Evolutionary conservation across 2,888 invertebrate species (phyloP).

Genomic region (Lamproptera curius): DNA sequence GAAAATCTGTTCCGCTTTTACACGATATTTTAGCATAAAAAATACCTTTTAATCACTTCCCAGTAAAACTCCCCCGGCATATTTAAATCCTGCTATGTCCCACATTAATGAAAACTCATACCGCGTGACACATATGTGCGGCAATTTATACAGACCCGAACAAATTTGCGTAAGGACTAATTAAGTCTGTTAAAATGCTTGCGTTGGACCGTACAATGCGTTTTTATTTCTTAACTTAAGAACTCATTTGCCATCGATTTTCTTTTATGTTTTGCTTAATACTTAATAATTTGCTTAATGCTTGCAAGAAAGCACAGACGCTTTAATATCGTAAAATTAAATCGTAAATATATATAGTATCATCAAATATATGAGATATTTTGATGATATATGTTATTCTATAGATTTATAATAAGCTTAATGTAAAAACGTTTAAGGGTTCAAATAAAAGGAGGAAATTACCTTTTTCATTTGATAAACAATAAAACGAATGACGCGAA

Average conservation of each 20-base stretch:
- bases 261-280: too few species aligned
- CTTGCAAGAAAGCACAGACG: too few species aligned
- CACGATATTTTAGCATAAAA: slow-evolving; percentile 16
- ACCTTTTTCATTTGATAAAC: slow-evolving; percentile 19
- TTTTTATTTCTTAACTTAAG: slow-evolving; percentile 7
- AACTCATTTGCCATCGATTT: not conserved
- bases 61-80: slow-evolving; percentile 7
- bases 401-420: too few species aligned
- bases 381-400: too few species aligned
- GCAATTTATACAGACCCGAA: slow-evolving; percentile 14
- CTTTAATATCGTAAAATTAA: too few species aligned
- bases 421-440: too few species aligned
- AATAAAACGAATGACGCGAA: slow-evolving; percentile 17
- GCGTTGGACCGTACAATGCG: slow-evolving; percentile 4
- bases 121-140: slow-evolving; percentile 18
- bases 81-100: slow-evolving; percentile 17
- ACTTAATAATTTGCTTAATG: too few species aligned
- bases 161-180: slow-evolving; percentile 20
- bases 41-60: slow-evolving; percentile 19
- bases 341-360: too few species aligned
- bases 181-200: slow-evolving; percentile 16
- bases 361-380: too few species aligned
- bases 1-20: slow-evolving; percentile 18
- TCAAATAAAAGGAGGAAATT: slow-evolving; percentile 4
- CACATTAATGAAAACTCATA: slow-evolving; percentile 20